Evolutionary conservation across 2,888 invertebrate species (phyloP).

Genomic region (Mythimna ferrago): DNA sequence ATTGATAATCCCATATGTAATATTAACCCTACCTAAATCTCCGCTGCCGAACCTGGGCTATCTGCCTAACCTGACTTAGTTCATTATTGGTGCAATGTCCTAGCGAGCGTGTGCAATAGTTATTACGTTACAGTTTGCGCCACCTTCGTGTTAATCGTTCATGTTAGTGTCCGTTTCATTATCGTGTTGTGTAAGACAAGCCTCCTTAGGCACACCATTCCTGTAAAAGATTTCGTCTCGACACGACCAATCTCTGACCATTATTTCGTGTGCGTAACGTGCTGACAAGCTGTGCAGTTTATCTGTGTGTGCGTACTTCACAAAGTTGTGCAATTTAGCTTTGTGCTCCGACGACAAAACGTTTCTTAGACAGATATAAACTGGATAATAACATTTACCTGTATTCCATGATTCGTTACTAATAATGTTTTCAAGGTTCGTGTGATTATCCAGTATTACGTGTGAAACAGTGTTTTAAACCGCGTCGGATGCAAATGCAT

Average conservation of each 20-base stretch:
- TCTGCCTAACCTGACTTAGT: slow-evolving; percentile 64
- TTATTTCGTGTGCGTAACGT: slow-evolving; percentile 87
- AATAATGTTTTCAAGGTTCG: slow-evolving; percentile 56
- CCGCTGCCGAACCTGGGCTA: slow-evolving; percentile 85
- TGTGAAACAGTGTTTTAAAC: slow-evolving; percentile 78
- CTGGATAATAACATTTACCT: slow-evolving; percentile 82
- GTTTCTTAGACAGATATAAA: slow-evolving; percentile 72
- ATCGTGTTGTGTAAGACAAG: slow-evolving; percentile 76
- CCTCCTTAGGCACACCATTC: slow-evolving; percentile 79
- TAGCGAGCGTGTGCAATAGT: slow-evolving; percentile 85
- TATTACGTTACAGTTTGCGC: slow-evolving; percentile 85
- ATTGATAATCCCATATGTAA: slow-evolving; percentile 82
- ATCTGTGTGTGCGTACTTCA: slow-evolving; percentile 85
- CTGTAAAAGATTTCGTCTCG: slow-evolving; percentile 69
- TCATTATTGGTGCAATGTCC: slow-evolving; percentile 82
- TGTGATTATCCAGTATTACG: slow-evolving; percentile 83
- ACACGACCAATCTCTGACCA: slow-evolving; percentile 74
- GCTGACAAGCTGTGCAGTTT: slow-evolving; percentile 89
- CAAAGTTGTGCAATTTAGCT: slow-evolving; percentile 88
- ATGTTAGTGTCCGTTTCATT: slow-evolving; percentile 83
- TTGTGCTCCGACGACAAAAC: slow-evolving; percentile 85
- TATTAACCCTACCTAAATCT: slow-evolving; percentile 81
- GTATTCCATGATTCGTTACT: slow-evolving; percentile 15
- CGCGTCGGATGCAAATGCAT: slow-evolving; percentile 87
- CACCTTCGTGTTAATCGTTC: slow-evolving; percentile 81